Evolutionary conservation across 2,797 vertebrate species (phyloP), one percentile per base, ranked within the genome.

Genomic region (Danio choprae): DNA sequence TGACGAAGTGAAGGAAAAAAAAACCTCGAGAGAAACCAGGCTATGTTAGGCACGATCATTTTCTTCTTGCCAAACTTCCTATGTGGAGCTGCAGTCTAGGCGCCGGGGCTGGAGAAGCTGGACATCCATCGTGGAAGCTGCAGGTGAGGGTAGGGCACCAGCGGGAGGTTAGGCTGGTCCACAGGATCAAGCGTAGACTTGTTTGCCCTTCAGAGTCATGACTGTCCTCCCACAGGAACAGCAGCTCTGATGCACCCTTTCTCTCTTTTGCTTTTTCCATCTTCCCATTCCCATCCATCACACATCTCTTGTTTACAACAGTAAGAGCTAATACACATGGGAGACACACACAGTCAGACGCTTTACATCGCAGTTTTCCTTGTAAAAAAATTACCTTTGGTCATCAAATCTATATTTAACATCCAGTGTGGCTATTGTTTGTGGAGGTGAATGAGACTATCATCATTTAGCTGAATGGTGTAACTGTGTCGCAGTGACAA

Each of bases 211-310:
- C 68, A 46, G 62, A 51, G 87, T 87, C 87, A 91, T 91, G 88
- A 79, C 74, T 75, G 85, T 77, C 82, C 91, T 92, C 91, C 87
- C 93, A 92, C 87, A 88, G 91, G 93, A 92, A 93, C 90, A 91
- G 92, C 90, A 89, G 90, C 38, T 75, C 29, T 73, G 58, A 38
- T 46, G 56, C 59, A 64, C 41, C 48, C 51, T 65, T 67, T 74
- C 6, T 62, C 20, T 68, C 13, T 82, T 48, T 74, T 29, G 10
- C 29, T 15, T 55, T 41, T 48, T 64, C 48, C 4, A 50, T 77
- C n/a, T 71, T 59, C 41, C 51, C 40, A 40, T 18, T 64, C 63
- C 36, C 63, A 63, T 77, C 36, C 70, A 46, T 81, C 36, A 38
- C 65, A 16, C 40, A 65, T n/a, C 51, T 51, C 65, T 29, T 44